Percentiles rank a stretch among this genome's conserved stretches.
Evolutionary conservation across 2,888 invertebrate species (phyloP).

Genomic region (Tridacna gigas): DNA sequence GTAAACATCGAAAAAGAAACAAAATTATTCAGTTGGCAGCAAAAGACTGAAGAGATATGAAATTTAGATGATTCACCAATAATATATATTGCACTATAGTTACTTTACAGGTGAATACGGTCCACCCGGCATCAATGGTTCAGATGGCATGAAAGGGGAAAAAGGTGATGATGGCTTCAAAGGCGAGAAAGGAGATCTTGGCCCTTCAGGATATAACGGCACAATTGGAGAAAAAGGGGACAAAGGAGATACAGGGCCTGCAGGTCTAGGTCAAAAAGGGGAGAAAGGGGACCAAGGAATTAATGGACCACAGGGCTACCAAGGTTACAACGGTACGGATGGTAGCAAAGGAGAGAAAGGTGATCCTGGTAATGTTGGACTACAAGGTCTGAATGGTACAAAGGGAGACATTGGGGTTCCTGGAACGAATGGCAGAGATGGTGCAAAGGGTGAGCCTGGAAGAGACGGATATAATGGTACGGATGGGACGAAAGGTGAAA

Average conservation of each 20-base stretch:
- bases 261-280: slow-evolving; percentile 34
- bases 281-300: slow-evolving; percentile 29
- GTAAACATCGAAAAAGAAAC: too few relatives aligned
- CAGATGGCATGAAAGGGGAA: slow-evolving; percentile 43
- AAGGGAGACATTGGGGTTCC: slow-evolving; percentile 31
- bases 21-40: too few relatives aligned
- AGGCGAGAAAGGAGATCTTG: slow-evolving; percentile 35
- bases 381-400: slow-evolving; percentile 47
- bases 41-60: too few relatives aligned
- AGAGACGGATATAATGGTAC: slow-evolving; percentile 34
- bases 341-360: slow-evolving; percentile 40
- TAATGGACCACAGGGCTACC: slow-evolving; percentile 23
- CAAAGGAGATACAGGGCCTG: slow-evolving; percentile 25
- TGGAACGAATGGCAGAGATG: slow-evolving; percentile 26
- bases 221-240: slow-evolving; percentile 16
- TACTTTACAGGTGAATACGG: slow-evolving; percentile 40
- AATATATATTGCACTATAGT: not conserved
- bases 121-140: slow-evolving; percentile 36
- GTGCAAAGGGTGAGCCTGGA: slow-evolving; percentile 29
- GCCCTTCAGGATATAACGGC: slow-evolving; percentile 15
- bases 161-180: slow-evolving; percentile 34
- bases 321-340: slow-evolving; percentile 14
- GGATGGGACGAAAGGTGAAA: slow-evolving; percentile 12
- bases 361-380: not conserved
- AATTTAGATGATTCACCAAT: not conserved